Conservation (phyloP, 2,888 invertebrate species). For the Leucoma salicis region DNA sequence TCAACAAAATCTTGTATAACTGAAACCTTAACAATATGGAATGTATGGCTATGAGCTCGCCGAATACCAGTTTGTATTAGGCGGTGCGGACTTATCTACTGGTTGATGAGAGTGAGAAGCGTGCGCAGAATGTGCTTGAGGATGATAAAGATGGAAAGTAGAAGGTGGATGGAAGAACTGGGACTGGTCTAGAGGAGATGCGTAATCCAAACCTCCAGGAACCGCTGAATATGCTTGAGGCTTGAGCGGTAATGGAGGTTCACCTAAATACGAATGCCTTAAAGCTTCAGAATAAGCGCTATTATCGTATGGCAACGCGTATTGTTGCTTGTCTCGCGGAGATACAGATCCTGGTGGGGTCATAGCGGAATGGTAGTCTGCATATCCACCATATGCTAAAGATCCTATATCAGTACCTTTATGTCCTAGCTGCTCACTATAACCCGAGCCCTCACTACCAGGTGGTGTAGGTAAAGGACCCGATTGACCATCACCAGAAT, state of each 20-base stretch:
- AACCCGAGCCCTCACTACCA: slow-evolving; percentile 90
- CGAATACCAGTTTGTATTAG: slow-evolving; percentile 90
- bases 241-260: slow-evolving; percentile 88
- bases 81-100: slow-evolving; percentile 84
- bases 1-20: slow-evolving; percentile 31
- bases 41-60: slow-evolving; percentile 86
- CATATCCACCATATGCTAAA: slow-evolving; percentile 82
- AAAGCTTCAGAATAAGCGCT: slow-evolving; percentile 86
- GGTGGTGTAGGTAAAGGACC: slow-evolving; percentile 94
- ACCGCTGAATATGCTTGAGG: slow-evolving; percentile 94
- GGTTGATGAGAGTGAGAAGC: slow-evolving; percentile 70
- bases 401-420: slow-evolving; percentile 83
- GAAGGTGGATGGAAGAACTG: slow-evolving; percentile 91
- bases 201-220: slow-evolving; percentile 85
- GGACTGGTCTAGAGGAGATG: slow-evolving; percentile 88
- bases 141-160: slow-evolving; percentile 95
- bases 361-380: slow-evolving; percentile 96
- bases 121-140: slow-evolving; percentile 75
- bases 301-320: slow-evolving; percentile 75
- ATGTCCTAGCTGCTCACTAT: slow-evolving; percentile 84
- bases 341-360: slow-evolving; percentile 98
- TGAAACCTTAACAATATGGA: slow-evolving; percentile 23
- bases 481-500: slow-evolving; percentile 83
- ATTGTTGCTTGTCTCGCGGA: slow-evolving; percentile 91
- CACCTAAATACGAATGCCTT: slow-evolving; percentile 78